Base-by-base conservation (phyloP, 2,888 invertebrate species). In the Harpalus rubripes region DNA sequence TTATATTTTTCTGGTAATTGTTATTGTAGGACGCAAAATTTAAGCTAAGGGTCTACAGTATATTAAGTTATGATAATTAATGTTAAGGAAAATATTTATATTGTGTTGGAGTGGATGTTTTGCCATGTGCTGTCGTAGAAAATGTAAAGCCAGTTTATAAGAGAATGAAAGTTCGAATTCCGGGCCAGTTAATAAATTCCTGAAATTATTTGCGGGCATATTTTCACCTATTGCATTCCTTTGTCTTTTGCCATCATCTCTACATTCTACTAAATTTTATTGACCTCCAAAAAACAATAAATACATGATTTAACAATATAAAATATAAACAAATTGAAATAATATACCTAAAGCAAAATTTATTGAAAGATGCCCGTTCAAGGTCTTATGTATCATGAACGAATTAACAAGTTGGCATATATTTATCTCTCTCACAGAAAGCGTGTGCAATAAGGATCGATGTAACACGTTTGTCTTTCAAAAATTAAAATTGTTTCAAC, bases 181-280 rank as follows among this genome's bases (percentile, higher is more conserved):
- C 68, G 6, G 2, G 39, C 39, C 68, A 68, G 68, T 68, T 68
- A 68, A 68, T 68, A 68, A 68, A 68, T 68, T 68, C 68, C 68
- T 68, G n/a, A 10, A 39, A 68, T 68, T 68, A 68, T 68, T 68
- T 39, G 68, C 41, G 68, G 68, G 15, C 32, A 68, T 68, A 68
- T 68, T 68, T 68, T 68, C 68, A 39, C 68, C 68, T 68, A 32
- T 68, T 39, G 26, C 32, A 68, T 68, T 68, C 68, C 68, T n/a
- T 59, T 68, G 7, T 41, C 68, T 39, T 68, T 68, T 8, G 22
- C 22, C 16, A 8, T 18, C 10, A 59, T 59, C n/a, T 18, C 16
- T 59, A 59, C 16, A 63, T 12, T 10, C 63, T 22, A 63, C 22
- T 26, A 18, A 22, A 52, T 52, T 52, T 12, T 52, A 52, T 52